Percentiles rank a stretch among this genome's conserved stretches.
Evolutionary conservation across 1,140 invertebrate species (phyloP).

Genomic region (Papilio polytes): DNA sequence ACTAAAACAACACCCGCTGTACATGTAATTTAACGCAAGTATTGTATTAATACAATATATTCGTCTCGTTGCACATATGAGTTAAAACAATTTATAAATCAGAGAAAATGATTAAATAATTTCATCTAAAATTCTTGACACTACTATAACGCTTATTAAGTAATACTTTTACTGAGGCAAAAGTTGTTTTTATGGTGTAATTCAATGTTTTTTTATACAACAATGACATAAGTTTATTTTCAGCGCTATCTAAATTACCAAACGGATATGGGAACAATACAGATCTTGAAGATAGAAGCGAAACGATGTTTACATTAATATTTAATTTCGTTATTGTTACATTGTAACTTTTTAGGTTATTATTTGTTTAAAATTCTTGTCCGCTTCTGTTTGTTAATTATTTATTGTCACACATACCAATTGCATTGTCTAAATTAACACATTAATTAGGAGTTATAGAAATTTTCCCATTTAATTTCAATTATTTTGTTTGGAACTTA

Average conservation of each 20-base stretch:
- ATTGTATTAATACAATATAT: background rate
- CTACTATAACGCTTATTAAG: no score
- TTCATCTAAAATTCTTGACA: no score
- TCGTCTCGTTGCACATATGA: background rate
- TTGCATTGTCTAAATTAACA: no score
- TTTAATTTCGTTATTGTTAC: background rate
- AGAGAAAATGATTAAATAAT: no score
- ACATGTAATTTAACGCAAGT: slow-evolving; percentile 55
- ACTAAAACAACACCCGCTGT: no score
- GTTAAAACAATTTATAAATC: no score
- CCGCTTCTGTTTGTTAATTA: background rate
- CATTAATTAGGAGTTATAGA: no score
- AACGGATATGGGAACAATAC: background rate
- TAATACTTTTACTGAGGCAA: no score
- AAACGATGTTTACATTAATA: background rate
- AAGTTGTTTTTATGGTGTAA: no score
- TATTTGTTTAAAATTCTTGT: background rate
- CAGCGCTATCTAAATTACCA: background rate
- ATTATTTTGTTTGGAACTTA: no score
- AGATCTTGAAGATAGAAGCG: background rate
- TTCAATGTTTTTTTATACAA: background rate
- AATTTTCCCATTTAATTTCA: no score
- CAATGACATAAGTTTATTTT: background rate
- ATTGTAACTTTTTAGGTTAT: background rate
- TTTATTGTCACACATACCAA: background rate